These are phyloP conservation scores for Argya squamiceps DNA, from an alignment of 2,797 vertebrate genomes.

Conservation along the genomic window DNA sequence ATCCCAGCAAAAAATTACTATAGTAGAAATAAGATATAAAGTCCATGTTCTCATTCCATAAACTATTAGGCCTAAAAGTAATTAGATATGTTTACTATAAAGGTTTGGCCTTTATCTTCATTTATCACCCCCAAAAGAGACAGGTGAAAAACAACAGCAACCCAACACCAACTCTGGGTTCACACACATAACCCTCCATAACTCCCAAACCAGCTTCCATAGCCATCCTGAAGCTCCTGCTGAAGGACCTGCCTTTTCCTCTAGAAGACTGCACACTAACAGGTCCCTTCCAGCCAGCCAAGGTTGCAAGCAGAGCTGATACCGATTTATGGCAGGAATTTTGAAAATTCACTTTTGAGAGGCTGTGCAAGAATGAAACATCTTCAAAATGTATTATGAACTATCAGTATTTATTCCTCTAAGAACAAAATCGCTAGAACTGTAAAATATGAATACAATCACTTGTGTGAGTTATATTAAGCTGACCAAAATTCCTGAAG, in stretches of 20 bases:
- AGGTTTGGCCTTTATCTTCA: not conserved
- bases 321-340: not conserved
- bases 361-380: not conserved
- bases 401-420: not conserved
- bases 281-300: not conserved
- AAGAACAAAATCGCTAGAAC: not conserved
- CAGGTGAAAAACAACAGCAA: not conserved
- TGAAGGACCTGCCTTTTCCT: not conserved
- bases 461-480: not conserved
- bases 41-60: not conserved
- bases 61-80: not conserved
- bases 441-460: not conserved
- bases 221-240: not conserved
- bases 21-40: not conserved
- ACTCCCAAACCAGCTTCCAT: not conserved
- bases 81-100: not conserved
- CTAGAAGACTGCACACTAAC: not conserved
- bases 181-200: not conserved
- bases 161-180: rapidly evolving
- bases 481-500: not conserved
- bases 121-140: not conserved
- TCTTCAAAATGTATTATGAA: not conserved
- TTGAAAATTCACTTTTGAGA: not conserved
- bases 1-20: not conserved
- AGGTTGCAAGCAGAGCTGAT: not conserved